Conservation (phyloP, 2,113 vertebrate species). For the Myrmophylax atrothorax region DNA sequence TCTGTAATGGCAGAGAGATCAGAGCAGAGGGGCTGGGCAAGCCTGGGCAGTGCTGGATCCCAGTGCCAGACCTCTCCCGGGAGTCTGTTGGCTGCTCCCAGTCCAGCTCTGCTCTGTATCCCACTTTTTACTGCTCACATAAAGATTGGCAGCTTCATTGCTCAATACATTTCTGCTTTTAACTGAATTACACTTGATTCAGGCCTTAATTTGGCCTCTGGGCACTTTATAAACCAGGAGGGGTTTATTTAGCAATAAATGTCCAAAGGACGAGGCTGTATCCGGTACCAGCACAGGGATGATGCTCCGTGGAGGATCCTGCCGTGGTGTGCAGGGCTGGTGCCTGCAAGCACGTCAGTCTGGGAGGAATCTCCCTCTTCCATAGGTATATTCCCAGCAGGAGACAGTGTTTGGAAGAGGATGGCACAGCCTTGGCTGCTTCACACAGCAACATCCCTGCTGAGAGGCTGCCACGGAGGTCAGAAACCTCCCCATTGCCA, state of each 20-base stretch:
- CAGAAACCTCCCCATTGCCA: slow-evolving; percentile 5
- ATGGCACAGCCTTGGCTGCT: background rate
- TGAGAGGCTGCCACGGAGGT: background rate
- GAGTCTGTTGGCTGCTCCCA: background rate
- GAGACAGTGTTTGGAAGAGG: background rate
- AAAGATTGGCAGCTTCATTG: background rate
- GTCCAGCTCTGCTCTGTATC: background rate
- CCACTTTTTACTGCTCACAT: background rate
- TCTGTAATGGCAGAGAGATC: background rate
- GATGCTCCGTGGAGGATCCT: background rate
- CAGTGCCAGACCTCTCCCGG: fast-evolving
- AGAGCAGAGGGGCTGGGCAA: background rate
- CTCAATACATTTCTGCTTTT: background rate
- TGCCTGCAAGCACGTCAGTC: fast-evolving
- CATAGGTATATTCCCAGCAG: background rate
- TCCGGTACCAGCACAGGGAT: background rate
- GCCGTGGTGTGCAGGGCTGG: fast-evolving
- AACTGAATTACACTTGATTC: background rate
- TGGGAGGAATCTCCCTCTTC: background rate
- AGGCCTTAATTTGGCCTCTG: background rate
- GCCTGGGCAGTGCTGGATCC: fast-evolving
- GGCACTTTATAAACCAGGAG: background rate
- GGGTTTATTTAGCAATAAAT: background rate
- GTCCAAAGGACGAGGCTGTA: background rate
- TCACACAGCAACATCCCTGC: background rate